Evolutionary conservation across 2,888 invertebrate species (phyloP), one percentile per base, ranked within the genome.

Genomic region (Rhagium mordax): DNA sequence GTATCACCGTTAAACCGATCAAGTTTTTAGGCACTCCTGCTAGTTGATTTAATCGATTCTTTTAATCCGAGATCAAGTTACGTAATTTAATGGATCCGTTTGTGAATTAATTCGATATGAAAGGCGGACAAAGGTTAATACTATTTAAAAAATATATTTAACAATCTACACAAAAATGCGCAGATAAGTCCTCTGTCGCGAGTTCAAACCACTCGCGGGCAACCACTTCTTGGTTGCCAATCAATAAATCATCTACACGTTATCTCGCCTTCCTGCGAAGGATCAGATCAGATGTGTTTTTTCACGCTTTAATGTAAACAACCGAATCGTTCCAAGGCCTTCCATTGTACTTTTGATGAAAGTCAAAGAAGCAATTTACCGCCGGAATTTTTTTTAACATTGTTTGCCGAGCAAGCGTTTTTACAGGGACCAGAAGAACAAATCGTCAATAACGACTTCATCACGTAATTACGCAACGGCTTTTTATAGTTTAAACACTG

Each of bases 311-410:
- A 49, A 64, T 21, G 49, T 21, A 16, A 49, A 64, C 24, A 49
- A 64, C 49, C 51, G 47, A 51, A 64, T 21, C 51, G 3, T 21
- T 64, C 29, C 64, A 64, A 64, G 64, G 64, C 29, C 27, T 24
- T 7, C 27, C 18, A 64, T 64, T 64, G 64, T 64, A 21, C 6
- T 27, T 2, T n/a, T 64, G 21, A 16, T 15, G 62, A 48, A 24
- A 62, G 48, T 24, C 15, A 27, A 48, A 27, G 64, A 51, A 49
- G 51, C 64, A 15, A 27, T 27, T 27, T n/a, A 48, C 13, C 7
- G 64, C 5, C 6, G 29, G 51, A 24, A 15, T 57, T 57, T 24
- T 57, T 24, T 57, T 27, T 7, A 57, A 24, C 15, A 24, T 7
- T 24, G 55, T 24, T 24, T 41, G 41, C n/a, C n/a, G n/a, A 41